Conservation (phyloP, 2,113 vertebrate species). For the Noturus placidus region DNA sequence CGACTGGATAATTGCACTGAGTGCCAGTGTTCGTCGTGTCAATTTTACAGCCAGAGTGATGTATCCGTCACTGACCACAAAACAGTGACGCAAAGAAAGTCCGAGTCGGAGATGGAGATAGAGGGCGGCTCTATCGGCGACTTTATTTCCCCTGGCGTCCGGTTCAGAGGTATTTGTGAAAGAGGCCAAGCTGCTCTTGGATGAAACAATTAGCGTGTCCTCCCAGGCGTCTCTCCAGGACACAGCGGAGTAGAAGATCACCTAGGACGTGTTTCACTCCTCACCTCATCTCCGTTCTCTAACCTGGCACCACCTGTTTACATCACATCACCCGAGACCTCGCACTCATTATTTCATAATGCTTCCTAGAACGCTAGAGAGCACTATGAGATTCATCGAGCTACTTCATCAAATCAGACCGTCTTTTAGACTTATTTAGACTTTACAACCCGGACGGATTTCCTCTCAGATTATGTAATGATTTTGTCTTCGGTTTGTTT, state of each 20-base stretch:
- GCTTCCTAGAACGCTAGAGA: neutral
- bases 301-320: constrained; percentile 38
- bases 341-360: neutral
- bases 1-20: neutral
- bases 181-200: constrained; percentile 48
- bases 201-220: constrained; percentile 62
- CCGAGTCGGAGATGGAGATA: constrained; percentile 16
- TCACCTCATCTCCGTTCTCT: constrained; percentile 9
- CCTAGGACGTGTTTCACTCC: neutral
- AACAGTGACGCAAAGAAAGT: neutral
- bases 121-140: constrained; percentile 37
- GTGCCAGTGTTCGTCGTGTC: neutral
- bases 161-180: constrained; percentile 59
- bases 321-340: constrained; percentile 49
- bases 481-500: neutral
- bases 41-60: neutral
- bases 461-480: neutral
- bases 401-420: neutral
- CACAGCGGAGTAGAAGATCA: constrained; percentile 31
- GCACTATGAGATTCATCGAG: neutral
- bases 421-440: no score
- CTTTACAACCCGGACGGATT: neutral
- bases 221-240: constrained; percentile 29
- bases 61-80: neutral
- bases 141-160: constrained; percentile 60